Base-by-base conservation (phyloP, 1,140 invertebrate genomes). In the Drosophila grimshawi region DNA sequence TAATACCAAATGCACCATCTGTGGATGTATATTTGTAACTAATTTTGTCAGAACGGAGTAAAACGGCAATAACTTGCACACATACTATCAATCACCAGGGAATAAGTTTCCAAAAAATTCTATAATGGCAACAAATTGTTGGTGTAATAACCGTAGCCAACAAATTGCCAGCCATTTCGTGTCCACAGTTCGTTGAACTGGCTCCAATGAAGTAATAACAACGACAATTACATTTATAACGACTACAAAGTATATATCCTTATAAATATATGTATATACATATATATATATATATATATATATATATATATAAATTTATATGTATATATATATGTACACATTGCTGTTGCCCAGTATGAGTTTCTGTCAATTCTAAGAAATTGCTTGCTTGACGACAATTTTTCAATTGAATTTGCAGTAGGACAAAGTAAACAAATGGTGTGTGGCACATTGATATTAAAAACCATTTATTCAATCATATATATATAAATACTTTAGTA, bases 131-230 rank as follows among this genome's bases (percentile, higher is more conserved):
- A 59, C 60, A 71, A 70, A 64, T 75, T 64, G 64, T 75, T 70
- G 53, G 66, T 67, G 59, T 67, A 57, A 75, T 75, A 75, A 46
- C 56, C 43, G 57, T 49, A 49, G 56, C 59, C 57, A 68, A 51
- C 51, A 32, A 45, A 27, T 46, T 61, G 66, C 19, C 67, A 63
- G 67, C 70, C 72, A 59, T 53, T 29, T 59, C 72, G 72, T 75
- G 72, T 41, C n/a, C 48, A 19, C 33, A 64, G 72, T 75, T 63
- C 60, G 43, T 75, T 75, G 66, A 75, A 75, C 72, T 70, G 51
- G 10, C 52, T 48, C 37, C 41, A 69, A 69, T 63, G 7, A 57
- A 57, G 60, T 68, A 73, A 61, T 52, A 53, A 45, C 32, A 30
- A 4, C 4, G 30, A 53, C 2, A 53, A 19, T 2, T 2, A 51